A percentile compares a stretch with the other conserved stretches of the same genome.
These are phyloP conservation scores for Hyaena hyaena DNA, from an alignment of 2,113 vertebrate species.

Conservation along the genomic window DNA sequence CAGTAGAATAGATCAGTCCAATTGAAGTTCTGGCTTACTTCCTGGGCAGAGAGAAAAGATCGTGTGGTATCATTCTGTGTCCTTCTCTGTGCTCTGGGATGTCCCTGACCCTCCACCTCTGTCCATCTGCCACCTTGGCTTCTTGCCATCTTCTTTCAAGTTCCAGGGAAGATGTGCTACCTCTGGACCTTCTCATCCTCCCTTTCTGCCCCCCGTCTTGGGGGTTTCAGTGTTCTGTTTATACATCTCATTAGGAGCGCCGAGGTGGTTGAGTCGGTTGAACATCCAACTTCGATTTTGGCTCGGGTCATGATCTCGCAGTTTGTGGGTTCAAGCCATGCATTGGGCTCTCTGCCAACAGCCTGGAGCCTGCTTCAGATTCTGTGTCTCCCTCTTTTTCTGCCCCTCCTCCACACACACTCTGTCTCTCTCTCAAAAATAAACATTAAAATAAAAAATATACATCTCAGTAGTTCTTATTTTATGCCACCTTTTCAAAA, in stretches of 20 bases:
- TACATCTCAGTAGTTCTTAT: background rate
- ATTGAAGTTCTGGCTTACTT: background rate
- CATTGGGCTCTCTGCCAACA: too few species aligned
- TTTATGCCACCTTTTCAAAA: background rate
- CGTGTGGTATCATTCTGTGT: background rate
- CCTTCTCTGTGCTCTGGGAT: background rate
- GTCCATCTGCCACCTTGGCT: background rate
- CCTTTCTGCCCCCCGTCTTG: background rate
- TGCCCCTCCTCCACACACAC: too few species aligned
- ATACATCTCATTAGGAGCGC: background rate
- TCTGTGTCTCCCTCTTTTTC: too few species aligned
- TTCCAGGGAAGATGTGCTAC: background rate
- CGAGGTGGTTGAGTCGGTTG: too few species aligned
- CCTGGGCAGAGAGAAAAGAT: background rate
- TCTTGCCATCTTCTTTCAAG: background rate
- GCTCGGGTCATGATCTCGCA: too few species aligned
- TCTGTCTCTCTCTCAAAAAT: too few species aligned
- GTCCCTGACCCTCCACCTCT: too few species aligned
- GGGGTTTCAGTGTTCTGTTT: background rate
- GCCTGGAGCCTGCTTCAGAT: too few species aligned
- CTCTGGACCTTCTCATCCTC: background rate
- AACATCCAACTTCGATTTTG: too few species aligned
- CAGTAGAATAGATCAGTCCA: constrained; percentile 16
- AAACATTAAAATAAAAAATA: too few species aligned
- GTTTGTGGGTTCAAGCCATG: too few species aligned